Conservation (phyloP, 2,888 invertebrate species). For the Polydesmus complanatus region DNA sequence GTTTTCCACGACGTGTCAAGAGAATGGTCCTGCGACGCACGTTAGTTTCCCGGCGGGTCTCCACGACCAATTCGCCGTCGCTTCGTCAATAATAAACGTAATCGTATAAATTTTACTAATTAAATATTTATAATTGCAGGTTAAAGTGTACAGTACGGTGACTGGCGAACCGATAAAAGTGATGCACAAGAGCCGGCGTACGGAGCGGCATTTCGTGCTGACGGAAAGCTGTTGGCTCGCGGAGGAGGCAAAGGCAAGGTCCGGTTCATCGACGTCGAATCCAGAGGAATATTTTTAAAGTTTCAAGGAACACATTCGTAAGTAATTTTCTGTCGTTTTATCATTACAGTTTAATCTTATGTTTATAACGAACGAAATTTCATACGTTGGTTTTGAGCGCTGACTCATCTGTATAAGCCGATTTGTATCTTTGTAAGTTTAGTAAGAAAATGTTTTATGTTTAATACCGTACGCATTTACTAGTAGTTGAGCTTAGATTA, state of each 20-base stretch:
- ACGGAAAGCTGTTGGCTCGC: constrained; percentile 66
- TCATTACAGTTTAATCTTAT: no score
- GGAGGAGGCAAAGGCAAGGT: constrained; percentile 81
- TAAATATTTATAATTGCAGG: constrained; percentile 24
- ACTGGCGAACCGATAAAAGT: constrained; percentile 66
- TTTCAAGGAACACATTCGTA: constrained; percentile 65
- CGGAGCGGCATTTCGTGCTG: constrained; percentile 67
- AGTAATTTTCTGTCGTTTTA: neutral
- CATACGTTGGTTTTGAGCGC: no score
- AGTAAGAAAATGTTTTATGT: no score
- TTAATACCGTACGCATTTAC: no score
- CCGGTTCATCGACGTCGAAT: constrained; percentile 73
- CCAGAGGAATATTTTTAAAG: constrained; percentile 63
- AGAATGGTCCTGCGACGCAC: constrained; percentile 81
- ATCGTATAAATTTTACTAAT: constrained; percentile 3
- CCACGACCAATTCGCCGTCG: constrained; percentile 82
- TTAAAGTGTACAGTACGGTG: constrained; percentile 67
- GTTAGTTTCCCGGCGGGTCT: constrained; percentile 78
- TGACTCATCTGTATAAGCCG: no score
- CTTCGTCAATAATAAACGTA: constrained; percentile 47
- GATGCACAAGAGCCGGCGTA: constrained; percentile 69
- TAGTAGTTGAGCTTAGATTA: no score
- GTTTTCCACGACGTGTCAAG: constrained; percentile 77
- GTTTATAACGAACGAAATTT: no score
- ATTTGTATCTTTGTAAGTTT: no score